Evolutionary conservation across 2,888 invertebrate genomes (phyloP).

Genomic region (Drosophila atripex): DNA sequence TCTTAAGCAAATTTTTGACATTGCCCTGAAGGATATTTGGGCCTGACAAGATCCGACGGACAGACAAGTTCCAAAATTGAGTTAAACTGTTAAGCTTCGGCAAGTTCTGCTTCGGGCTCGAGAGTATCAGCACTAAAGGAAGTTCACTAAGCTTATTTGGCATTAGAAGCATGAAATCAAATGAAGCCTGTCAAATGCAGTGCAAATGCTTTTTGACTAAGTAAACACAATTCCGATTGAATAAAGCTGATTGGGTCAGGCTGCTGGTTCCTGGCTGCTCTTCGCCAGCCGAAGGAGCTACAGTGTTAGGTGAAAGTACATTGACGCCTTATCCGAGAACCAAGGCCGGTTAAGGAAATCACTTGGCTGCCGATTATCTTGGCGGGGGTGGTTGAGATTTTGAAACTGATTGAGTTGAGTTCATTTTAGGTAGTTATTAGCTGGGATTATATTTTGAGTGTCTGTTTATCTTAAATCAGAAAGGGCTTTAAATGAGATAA

Average conservation of each 20-base stretch:
- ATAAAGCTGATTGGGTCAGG: slow-evolving; percentile 36
- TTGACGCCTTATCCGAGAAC: background rate
- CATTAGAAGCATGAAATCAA: slow-evolving; percentile 70
- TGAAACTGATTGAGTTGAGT: slow-evolving; percentile 13
- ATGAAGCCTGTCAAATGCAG: slow-evolving; percentile 76
- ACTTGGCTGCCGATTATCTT: slow-evolving; percentile 10
- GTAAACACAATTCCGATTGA: slow-evolving; percentile 48
- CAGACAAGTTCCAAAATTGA: slow-evolving; percentile 72
- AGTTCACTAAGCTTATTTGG: slow-evolving; percentile 64
- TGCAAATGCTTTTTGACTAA: slow-evolving; percentile 52
- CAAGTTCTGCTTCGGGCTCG: slow-evolving; percentile 35
- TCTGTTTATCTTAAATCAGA: background rate
- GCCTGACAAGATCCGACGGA: slow-evolving; percentile 29
- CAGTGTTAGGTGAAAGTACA: slow-evolving; percentile 10
- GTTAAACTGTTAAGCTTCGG: slow-evolving; percentile 66
- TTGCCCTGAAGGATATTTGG: slow-evolving; percentile 57
- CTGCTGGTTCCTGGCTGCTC: slow-evolving; percentile 1
- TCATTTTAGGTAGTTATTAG: background rate
- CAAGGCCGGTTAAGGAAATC: slow-evolving; percentile 21
- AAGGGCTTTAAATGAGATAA: too few species aligned
- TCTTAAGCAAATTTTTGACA: slow-evolving; percentile 44
- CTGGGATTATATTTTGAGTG: background rate
- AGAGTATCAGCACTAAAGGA: slow-evolving; percentile 36
- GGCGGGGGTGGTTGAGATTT: background rate
- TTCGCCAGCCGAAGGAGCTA: background rate